These are phyloP conservation scores for Antedon mediterranea DNA, from an alignment of 53 echinoderm and acorn worm species.

Conservation along the genomic window DNA sequence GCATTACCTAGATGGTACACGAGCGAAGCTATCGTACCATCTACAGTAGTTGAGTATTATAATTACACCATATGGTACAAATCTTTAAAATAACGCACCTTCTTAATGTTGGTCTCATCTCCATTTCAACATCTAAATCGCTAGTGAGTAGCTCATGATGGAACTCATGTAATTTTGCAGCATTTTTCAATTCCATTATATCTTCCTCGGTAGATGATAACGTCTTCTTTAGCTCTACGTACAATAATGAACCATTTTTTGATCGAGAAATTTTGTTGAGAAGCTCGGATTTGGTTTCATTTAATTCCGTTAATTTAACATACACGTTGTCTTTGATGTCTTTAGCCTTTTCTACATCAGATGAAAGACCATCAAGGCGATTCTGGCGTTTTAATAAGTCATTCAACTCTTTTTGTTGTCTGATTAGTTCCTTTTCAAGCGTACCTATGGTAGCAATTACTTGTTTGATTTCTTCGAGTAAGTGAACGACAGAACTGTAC, in stretches of 20 bases:
- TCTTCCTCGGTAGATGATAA: slow-evolving; percentile 28
- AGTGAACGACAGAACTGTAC: neutral
- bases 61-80: no score
- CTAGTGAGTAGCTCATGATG: slow-evolving; percentile 31
- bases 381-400: slow-evolving; percentile 16
- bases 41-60: no score
- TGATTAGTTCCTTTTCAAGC: neutral
- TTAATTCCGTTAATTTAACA: slow-evolving; percentile 22
- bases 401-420: neutral
- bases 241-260: slow-evolving; percentile 4
- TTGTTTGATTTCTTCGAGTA: neutral
- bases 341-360: slow-evolving; percentile 32
- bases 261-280: slow-evolving; percentile 5
- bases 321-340: slow-evolving; percentile 39
- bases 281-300: slow-evolving; percentile 24
- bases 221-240: slow-evolving; percentile 19
- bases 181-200: slow-evolving; percentile 30
- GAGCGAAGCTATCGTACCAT: no score
- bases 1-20: no score
- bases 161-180: slow-evolving; percentile 29
- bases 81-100: slow-evolving; percentile 17
- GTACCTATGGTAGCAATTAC: neutral
- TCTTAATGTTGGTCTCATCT: slow-evolving; percentile 32
- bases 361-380: slow-evolving; percentile 24
- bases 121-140: slow-evolving; percentile 49